phyloP scores from a whole-genome alignment of 2,797 vertebrate species.

The Chelon auratus region DNA sequence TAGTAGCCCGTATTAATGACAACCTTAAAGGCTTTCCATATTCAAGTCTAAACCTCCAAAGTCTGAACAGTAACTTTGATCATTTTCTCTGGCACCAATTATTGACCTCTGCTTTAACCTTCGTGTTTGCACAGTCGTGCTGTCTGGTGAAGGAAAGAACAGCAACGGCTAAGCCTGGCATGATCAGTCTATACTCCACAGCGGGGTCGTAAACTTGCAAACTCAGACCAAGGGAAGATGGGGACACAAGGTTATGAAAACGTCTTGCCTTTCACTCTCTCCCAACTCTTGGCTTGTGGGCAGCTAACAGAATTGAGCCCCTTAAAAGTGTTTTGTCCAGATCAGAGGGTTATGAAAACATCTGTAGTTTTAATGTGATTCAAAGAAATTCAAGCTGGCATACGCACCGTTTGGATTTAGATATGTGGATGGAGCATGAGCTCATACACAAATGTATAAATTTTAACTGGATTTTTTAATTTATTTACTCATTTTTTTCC shows the following conservation, averaged over 20 bases:
- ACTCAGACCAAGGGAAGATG: constrained; percentile 36
- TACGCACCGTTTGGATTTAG: not conserved
- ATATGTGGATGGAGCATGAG: constrained; percentile 10
- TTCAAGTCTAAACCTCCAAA: constrained; percentile 15
- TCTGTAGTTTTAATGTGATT: constrained; percentile 30
- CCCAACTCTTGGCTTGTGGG: constrained; percentile 45
- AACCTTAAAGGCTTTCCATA: constrained; percentile 18
- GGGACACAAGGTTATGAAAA: constrained; percentile 56
- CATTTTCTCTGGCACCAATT: constrained; percentile 46
- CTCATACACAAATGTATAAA: constrained; percentile 20
- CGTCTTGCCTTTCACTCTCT: constrained; percentile 37
- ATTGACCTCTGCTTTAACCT: constrained; percentile 30
- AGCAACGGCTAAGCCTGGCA: constrained; percentile 50
- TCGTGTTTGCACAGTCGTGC: constrained; percentile 52
- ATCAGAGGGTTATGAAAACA: constrained; percentile 47
- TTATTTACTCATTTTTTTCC: not conserved
- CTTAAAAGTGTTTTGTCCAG: constrained; percentile 15
- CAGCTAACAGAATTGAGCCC: constrained; percentile 34
- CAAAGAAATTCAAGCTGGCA: constrained; percentile 25
- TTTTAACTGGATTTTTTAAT: not conserved
- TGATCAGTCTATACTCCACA: constrained; percentile 29
- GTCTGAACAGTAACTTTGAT: constrained; percentile 28
- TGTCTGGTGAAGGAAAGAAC: constrained; percentile 48
- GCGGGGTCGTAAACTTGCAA: constrained; percentile 43
- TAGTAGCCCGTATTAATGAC: not conserved